Percentiles rank a stretch among this genome's conserved stretches.
Conservation (phyloP, 2,888 invertebrate genomes). For the Scaptomyza cyrtandrae region DNA sequence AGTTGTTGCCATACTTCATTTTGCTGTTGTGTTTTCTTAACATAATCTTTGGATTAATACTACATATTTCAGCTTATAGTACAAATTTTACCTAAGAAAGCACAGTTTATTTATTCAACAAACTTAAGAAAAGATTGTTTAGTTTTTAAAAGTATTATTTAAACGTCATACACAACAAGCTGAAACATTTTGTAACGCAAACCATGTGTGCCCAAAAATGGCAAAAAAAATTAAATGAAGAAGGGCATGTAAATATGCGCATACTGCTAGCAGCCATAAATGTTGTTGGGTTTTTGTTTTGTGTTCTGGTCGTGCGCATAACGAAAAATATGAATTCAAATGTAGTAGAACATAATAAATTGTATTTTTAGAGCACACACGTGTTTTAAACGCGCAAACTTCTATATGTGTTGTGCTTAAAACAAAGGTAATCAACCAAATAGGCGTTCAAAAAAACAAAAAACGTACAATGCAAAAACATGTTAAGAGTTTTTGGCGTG, state of each 20-base stretch:
- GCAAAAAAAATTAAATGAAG: neutral
- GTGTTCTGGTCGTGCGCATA: slow-evolving; percentile 46
- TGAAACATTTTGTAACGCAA: neutral
- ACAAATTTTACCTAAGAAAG: no score
- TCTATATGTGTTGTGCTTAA: slow-evolving; percentile 7
- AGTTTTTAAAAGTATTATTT: neutral
- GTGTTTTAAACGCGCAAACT: slow-evolving; percentile 13
- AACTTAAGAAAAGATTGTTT: neutral
- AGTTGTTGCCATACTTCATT: no score
- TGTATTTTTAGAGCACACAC: slow-evolving; percentile 35
- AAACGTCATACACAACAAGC: neutral
- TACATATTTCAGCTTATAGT: no score
- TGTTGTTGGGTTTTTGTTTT: neutral
- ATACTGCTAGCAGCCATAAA: slow-evolving; percentile 15
- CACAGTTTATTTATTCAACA: neutral
- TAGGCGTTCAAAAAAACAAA: slow-evolving; percentile 11
- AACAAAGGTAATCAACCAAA: slow-evolving; percentile 34
- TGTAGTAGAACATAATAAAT: slow-evolving; percentile 47
- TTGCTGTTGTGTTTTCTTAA: no score
- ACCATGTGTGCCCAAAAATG: slow-evolving; percentile 5
- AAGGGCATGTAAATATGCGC: slow-evolving; percentile 23
- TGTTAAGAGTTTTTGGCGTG: slow-evolving; percentile 40
- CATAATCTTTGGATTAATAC: no score
- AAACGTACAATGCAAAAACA: slow-evolving; percentile 49
- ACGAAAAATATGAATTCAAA: slow-evolving; percentile 45